Percentiles rank a stretch among this genome's conserved stretches.
Evolutionary conservation across 2,888 invertebrate species (phyloP).

Genomic region (Trichogramma evanescens): DNA sequence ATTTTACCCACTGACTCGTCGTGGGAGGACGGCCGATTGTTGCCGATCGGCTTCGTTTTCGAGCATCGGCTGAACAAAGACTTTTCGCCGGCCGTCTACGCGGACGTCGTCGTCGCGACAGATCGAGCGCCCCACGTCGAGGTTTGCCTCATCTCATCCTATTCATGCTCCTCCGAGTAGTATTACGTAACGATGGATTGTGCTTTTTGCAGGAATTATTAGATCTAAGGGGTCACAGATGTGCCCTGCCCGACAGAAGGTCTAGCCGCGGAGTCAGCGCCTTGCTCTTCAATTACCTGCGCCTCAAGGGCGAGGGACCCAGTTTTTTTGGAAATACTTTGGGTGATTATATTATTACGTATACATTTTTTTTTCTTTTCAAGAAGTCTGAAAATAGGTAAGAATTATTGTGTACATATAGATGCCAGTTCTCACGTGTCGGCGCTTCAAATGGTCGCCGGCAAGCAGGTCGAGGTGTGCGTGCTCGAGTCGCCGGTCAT

Average conservation of each 20-base stretch:
- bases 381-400: background rate
- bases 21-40: conserved; percentile 33
- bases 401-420: conserved; percentile 13
- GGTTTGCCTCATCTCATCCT: conserved; percentile 17
- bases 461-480: conserved; percentile 36
- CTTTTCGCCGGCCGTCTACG: conserved; percentile 31
- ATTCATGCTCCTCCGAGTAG: background rate
- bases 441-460: conserved; percentile 38
- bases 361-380: background rate
- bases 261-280: conserved; percentile 29
- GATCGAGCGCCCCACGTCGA: conserved; percentile 32
- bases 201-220: conserved; percentile 27
- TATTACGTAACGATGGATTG: background rate
- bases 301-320: conserved; percentile 35
- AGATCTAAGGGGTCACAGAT: conserved; percentile 36
- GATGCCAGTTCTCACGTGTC: conserved; percentile 35
- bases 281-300: conserved; percentile 31
- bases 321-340: conserved; percentile 37
- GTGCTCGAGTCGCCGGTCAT: conserved; percentile 38
- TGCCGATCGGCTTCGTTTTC: conserved; percentile 37
- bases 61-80: conserved; percentile 33
- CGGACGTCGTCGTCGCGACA: conserved; percentile 32
- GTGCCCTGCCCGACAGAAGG: conserved; percentile 33
- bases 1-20: conserved; percentile 30
- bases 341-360: conserved; percentile 26